Evolutionary conservation across 2,113 vertebrate species (phyloP), one percentile per base, ranked within the genome.

Genomic region (Platysteira castanea): DNA sequence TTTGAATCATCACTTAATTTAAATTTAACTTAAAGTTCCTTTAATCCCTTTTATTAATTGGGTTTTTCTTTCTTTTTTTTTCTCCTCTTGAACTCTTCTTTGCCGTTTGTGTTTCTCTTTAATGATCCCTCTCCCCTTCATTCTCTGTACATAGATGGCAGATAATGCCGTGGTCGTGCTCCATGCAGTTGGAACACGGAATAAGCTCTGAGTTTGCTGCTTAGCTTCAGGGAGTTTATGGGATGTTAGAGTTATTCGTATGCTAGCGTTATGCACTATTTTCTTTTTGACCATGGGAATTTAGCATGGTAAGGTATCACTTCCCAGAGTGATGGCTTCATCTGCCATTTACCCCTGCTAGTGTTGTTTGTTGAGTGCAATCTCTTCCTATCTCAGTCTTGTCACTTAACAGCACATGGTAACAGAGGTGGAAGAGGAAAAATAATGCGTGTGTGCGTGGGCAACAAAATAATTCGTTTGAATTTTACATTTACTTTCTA

Each of bases 401-500:
- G 6, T 81, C 73, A 33, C 20, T 78, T 82, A 42, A 42, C 47
- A 80, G 53, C 39, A 37, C 68, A 60, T 73, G 37, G 24, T 28
- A 54, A 81, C 75, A 79, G 60, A 52, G 73, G 46, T 16, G 4
- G 35, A 76, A 93, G 78, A 71, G 24, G 49, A 73, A 78, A 65
- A 90, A 49, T 31, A n/a, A 42, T 1, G 8, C 16, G 33, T 7
- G 11, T 5, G 8, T 1, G 15, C 0, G 6, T 33, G 46, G 61
- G 79, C 83, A 88, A 30, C 83, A 80, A 53, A 85, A 76, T 57
- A 64, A 87, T 88, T 42, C 65, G 39, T 52, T 54, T 47, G 47
- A 27, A 42, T 81, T 75, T 94, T 79, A 18, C 16, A 13, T 60
- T 91, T 78, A 33, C 39, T 78, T 80, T 68, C 2, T 54, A 33